Base-by-base conservation (phyloP, 1,140 invertebrate species). In the Drosophila pectinifera region DNA sequence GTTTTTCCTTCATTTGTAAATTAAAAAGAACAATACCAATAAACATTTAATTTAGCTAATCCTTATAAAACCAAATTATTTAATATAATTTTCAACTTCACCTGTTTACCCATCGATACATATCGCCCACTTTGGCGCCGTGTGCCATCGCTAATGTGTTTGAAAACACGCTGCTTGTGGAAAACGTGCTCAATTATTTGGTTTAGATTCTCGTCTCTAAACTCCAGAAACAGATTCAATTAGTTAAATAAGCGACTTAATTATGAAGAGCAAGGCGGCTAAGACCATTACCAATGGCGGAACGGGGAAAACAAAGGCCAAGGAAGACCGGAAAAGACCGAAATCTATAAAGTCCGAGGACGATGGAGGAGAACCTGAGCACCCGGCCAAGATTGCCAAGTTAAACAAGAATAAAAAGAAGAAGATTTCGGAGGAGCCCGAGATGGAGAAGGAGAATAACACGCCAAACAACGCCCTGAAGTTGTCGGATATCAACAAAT, bases 401-500 rank as follows among this genome's bases (percentile, higher is more conserved):
- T 16, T 49, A 18, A 22, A 36, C 1, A 28, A 28, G 7, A 20
- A 45, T 2, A 14, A 28, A 10, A 41, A 64, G 24, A 38, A 70
- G 16, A 31, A 58, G 36, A 4, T 28, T 3, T 8, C 16, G 0
- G 55, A 73, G 28, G 56, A 65, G 28, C 16, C 45, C 2, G 57
- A 65, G 18, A 0, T 5, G 2, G 63, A 63, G 11, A 54, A 70
- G 5, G 62, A 68, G 31, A 68, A 68, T 5, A 55, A 26, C 4
- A 48, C 22, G 3, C 63, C 63, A 10, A 67, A n/a, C 48, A 70
- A 65, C 28, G 34, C 24, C 2, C 26, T 11, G 3, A 67, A 64
- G 31, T 2, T 70, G 13, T 70, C 67, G 0, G 48, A 55, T 1
- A 80, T 80, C 14, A 80, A 80, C 24, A 80, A 76, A 20, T 58